These are phyloP conservation scores for Pseudopleuronectes americanus DNA, from an alignment of 2,797 vertebrate species.

Conservation along the genomic window DNA sequence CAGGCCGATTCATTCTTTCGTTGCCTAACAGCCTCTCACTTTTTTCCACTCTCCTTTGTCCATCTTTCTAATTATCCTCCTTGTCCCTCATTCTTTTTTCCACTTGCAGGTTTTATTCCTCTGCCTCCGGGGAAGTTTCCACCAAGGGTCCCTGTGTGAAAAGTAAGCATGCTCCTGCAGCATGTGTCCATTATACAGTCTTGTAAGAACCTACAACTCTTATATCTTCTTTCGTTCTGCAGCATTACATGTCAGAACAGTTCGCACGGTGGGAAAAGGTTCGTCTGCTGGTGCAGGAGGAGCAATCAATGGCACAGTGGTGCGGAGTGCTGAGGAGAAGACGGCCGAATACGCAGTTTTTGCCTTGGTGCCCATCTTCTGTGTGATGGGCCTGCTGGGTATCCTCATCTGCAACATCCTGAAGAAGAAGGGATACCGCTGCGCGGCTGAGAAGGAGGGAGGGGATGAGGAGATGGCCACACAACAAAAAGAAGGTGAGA, in stretches of 20 bases:
- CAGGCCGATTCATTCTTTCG: constrained; percentile 38
- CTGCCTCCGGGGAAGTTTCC: constrained; percentile 43
- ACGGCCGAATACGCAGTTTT: constrained; percentile 90
- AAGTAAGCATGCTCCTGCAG: constrained; percentile 63
- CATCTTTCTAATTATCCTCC: constrained; percentile 33
- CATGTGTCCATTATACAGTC: neutral
- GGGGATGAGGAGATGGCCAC: constrained; percentile 79
- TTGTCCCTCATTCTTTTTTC: constrained; percentile 24
- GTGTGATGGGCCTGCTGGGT: constrained; percentile 93
- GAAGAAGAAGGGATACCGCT: constrained; percentile 94
- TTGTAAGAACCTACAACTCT: no score
- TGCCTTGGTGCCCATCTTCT: constrained; percentile 93
- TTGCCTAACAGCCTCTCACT: constrained; percentile 13
- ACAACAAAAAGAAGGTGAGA: constrained; percentile 86
- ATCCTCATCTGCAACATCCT: constrained; percentile 96
- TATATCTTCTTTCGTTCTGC: constrained; percentile 3
- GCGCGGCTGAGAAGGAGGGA: constrained; percentile 88
- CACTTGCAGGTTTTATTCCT: constrained; percentile 72
- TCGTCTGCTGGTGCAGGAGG: constrained; percentile 41
- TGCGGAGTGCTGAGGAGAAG: constrained; percentile 84
- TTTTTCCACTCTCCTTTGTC: constrained; percentile 1
- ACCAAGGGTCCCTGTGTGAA: constrained; percentile 65
- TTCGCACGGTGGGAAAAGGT: constrained; percentile 76
- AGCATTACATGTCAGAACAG: constrained; percentile 58
- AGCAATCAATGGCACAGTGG: constrained; percentile 81